Evolutionary conservation across 2,888 invertebrate genomes (phyloP).

Genomic region (Bellardia bayeri): DNA sequence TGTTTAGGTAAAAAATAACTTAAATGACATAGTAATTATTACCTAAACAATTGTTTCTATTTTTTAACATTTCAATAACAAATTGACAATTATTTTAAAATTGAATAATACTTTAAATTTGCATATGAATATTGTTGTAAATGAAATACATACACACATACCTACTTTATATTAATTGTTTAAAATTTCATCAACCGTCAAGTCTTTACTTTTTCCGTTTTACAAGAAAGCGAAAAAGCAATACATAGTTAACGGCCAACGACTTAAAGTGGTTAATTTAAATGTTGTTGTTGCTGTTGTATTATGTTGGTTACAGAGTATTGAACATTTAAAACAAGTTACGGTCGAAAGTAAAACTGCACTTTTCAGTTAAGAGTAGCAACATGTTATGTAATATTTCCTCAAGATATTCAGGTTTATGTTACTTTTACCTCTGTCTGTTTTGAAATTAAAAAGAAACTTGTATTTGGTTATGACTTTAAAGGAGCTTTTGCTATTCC

Average conservation of each 20-base stretch:
- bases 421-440: neutral
- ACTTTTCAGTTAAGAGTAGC: neutral
- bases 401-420: conserved; percentile 52
- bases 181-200: conserved; percentile 64
- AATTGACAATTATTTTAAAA: neutral
- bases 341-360: conserved; percentile 64
- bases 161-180: neutral
- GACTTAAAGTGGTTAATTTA: conserved; percentile 19
- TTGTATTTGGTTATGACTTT: neutral
- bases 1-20: conserved; percentile 21
- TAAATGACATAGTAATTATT: conserved; percentile 30
- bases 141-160: neutral
- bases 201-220: conserved; percentile 20
- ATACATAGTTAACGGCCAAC: conserved; percentile 59
- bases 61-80: conserved; percentile 24
- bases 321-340: conserved; percentile 63
- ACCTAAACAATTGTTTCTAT: conserved; percentile 16
- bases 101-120: neutral
- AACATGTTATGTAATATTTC: conserved; percentile 50
- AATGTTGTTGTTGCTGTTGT: neutral
- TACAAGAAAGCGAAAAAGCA: neutral
- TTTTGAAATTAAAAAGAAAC: conserved; percentile 2
- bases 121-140: neutral
- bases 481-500: neutral
- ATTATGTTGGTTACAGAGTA: conserved; percentile 17